Base-by-base conservation (phyloP, 2,113 vertebrate genomes). In the Vicugna pacos region DNA sequence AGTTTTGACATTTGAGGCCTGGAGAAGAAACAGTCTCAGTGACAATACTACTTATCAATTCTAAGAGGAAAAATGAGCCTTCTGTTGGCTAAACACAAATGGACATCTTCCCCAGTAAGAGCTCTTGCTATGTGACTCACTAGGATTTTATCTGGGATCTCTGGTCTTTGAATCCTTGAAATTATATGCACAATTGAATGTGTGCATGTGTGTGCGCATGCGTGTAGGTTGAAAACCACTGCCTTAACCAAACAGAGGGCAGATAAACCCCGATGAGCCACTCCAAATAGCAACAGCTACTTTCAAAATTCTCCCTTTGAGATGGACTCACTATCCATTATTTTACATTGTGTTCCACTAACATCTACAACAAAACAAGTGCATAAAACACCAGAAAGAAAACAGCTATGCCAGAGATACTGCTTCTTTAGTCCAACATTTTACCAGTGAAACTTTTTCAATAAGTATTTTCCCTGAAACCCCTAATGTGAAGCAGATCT, bases 1-100 rank as follows among this genome's bases (percentile, higher is more conserved):
- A 80, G 17, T 48, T 86, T 89, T 69, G 17, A 85, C 26, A 84
- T 94, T 72, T 62, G n/a, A 86, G 24, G 13, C 8, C 60, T 79
- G 16, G 46, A 72, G 24, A 86, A 84, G 58, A 85, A 56, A 88
- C n/a, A 12, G 16, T 93, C 86, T 94, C 65, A 79, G 30, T 64
- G 64, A 88, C 75, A 87, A 72, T n/a, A 89, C 8, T n/a, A 16
- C 72, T 93, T 6, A 65, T 94, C 30, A 83, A 65, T 88, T 95
- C 32, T 77, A 38, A 82, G 60, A 84, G 69, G 20, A 67, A 67
- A 89, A 84, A 17, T 62, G 56, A 97, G 28, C 4, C 42, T 48
- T 91, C 12, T 64, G 65, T 85, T 95, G 85, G 93, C 65, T 77
- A 86, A 77, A 79, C 22, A 86, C 69, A 94, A 89, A 42, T 22